These are phyloP conservation scores for Protobothrops mucrosquamatus DNA, from an alignment of 2,113 vertebrate genomes.

Conservation along the genomic window DNA sequence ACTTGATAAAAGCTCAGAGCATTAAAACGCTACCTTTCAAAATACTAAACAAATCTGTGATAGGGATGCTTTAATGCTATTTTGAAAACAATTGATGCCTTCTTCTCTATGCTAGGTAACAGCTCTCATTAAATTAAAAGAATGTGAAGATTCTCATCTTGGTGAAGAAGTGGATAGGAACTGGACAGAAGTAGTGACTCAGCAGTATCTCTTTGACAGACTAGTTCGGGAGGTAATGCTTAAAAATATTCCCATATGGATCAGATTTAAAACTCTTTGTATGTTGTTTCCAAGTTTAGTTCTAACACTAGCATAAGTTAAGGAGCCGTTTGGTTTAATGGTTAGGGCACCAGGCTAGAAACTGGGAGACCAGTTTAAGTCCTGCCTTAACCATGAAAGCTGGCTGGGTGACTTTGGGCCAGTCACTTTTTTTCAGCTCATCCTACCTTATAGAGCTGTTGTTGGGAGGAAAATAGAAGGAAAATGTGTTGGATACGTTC, in stretches of 20 bases:
- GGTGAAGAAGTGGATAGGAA: constrained; percentile 96
- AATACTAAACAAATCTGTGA: background rate
- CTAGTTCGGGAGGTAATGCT: constrained; percentile 82
- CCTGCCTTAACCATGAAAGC: background rate
- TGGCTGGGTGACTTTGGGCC: background rate
- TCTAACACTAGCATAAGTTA: background rate
- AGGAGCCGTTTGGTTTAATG: background rate
- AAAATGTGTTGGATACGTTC: background rate
- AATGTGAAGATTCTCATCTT: constrained; percentile 92
- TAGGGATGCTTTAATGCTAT: background rate
- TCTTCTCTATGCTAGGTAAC: constrained; percentile 70
- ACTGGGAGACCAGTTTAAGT: background rate
- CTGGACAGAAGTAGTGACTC: constrained; percentile 92
- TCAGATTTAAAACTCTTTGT: background rate
- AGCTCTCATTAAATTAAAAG: constrained; percentile 92
- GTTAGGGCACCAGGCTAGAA: background rate
- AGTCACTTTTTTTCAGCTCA: background rate
- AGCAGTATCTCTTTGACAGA: constrained; percentile 91
- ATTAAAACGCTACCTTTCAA: background rate
- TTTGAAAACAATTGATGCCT: background rate
- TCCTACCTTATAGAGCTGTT: background rate
- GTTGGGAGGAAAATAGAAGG: background rate
- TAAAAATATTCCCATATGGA: background rate
- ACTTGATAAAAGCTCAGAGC: background rate
- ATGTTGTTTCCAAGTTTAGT: background rate